Evolutionary conservation across 2,888 invertebrate species (phyloP).

Genomic region (Prosapia bicincta): DNA sequence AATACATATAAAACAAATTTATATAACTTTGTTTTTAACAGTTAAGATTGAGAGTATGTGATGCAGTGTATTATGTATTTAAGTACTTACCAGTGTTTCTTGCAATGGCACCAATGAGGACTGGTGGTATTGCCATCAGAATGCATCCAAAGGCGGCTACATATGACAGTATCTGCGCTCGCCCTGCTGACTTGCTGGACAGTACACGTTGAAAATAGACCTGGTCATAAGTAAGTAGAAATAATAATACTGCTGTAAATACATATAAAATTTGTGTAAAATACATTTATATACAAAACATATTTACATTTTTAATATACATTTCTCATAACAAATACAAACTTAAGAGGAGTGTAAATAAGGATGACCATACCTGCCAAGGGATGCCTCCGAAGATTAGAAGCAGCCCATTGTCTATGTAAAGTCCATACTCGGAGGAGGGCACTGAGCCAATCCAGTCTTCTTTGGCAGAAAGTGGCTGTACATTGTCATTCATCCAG

Average conservation of each 20-base stretch:
- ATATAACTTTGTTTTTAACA: too few species aligned
- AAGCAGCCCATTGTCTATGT: slow-evolving; percentile 84
- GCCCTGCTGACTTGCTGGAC: slow-evolving; percentile 90
- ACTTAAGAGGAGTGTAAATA: too few species aligned
- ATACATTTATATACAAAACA: too few species aligned
- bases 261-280: too few species aligned
- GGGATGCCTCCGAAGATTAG: slow-evolving; percentile 95
- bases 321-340: too few species aligned
- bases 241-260: too few species aligned
- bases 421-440: slow-evolving; percentile 70
- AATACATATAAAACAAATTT: too few species aligned
- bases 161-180: slow-evolving; percentile 92
- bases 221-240: too few species aligned
- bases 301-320: too few species aligned
- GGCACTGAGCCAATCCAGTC: slow-evolving; percentile 87
- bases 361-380: slow-evolving; percentile 89
- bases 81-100: slow-evolving; percentile 82
- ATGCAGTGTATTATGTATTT: too few species aligned
- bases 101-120: slow-evolving; percentile 95
- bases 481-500: slow-evolving; percentile 82
- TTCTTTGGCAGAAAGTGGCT: slow-evolving; percentile 74
- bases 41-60: too few species aligned
- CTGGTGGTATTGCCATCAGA: slow-evolving; percentile 95
- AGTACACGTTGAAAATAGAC: slow-evolving; percentile 98
- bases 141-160: slow-evolving; percentile 95